Evolutionary conservation across 2,888 invertebrate species (phyloP).

Genomic region (Lepetodrilus schrolli): DNA sequence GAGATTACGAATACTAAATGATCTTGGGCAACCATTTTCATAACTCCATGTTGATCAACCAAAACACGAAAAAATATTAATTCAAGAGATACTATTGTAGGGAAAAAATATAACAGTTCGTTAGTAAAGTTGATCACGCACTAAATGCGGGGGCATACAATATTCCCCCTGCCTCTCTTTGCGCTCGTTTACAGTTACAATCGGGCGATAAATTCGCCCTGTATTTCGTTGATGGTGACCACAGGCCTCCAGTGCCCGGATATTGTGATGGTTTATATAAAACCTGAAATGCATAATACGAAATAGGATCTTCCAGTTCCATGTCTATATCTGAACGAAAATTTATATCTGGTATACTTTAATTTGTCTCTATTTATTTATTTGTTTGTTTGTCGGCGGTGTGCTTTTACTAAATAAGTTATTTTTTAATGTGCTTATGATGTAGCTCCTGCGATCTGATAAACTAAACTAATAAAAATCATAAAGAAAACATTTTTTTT

Average conservation of each 20-base stretch:
- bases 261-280: too few relatives aligned
- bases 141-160: constrained; percentile 3
- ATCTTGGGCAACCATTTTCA: constrained; percentile 56
- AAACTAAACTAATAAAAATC: too few relatives aligned
- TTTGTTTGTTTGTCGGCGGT: too few relatives aligned
- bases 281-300: too few relatives aligned
- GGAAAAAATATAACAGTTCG: neutral
- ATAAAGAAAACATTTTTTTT: too few relatives aligned
- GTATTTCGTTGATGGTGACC: constrained; percentile 27
- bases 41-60: constrained; percentile 61
- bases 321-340: too few relatives aligned
- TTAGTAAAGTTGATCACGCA: neutral
- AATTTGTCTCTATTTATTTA: too few relatives aligned
- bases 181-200: neutral
- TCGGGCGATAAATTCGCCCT: constrained; percentile 6
- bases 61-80: constrained; percentile 40
- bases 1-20: constrained; percentile 37
- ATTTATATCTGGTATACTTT: too few relatives aligned
- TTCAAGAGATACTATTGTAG: neutral
- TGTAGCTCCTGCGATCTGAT: too few relatives aligned
- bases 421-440: too few relatives aligned
- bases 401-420: too few relatives aligned
- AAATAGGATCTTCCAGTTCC: too few relatives aligned
- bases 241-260: constrained; percentile 30
- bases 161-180: neutral